Conservation (phyloP, 2,797 vertebrate species). For the Lindbergichthys nudifrons region DNA sequence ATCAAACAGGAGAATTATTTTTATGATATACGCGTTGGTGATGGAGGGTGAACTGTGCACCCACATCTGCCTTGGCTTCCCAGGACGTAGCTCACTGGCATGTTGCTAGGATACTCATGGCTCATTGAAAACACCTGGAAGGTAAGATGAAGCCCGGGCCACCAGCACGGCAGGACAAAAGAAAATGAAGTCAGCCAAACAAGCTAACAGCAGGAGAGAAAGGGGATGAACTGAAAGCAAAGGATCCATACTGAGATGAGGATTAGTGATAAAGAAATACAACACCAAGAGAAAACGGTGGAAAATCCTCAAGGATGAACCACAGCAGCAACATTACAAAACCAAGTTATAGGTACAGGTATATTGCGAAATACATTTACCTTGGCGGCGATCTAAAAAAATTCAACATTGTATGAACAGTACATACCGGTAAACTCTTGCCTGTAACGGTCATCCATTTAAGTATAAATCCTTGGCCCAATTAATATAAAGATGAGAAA, state of each 20-base stretch:
- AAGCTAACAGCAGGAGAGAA: constrained; percentile 33
- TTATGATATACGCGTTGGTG: constrained; percentile 14
- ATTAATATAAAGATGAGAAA: no score
- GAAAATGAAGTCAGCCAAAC: constrained; percentile 27
- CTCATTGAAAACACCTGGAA: constrained; percentile 73
- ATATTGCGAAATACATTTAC: no score
- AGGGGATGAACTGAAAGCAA: constrained; percentile 9
- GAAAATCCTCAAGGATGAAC: constrained; percentile 12
- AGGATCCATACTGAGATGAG: constrained; percentile 10
- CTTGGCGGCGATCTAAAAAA: no score
- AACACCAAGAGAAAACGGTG: constrained; percentile 26
- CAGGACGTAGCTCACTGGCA: constrained; percentile 32
- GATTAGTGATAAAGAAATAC: constrained; percentile 50
- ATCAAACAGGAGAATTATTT: constrained; percentile 37
- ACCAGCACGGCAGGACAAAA: constrained; percentile 53
- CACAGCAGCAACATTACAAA: constrained; percentile 20
- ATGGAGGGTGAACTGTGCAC: constrained; percentile 29
- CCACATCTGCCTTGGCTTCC: constrained; percentile 54
- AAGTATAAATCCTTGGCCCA: no score
- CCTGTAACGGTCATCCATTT: no score
- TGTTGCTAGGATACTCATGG: constrained; percentile 55
- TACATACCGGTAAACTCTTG: no score
- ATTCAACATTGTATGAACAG: no score
- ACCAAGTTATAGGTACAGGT: background rate
- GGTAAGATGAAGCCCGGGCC: constrained; percentile 60